phyloP scores from a whole-genome alignment of 2,888 invertebrate species.

The Notocelia uddmanniana region DNA sequence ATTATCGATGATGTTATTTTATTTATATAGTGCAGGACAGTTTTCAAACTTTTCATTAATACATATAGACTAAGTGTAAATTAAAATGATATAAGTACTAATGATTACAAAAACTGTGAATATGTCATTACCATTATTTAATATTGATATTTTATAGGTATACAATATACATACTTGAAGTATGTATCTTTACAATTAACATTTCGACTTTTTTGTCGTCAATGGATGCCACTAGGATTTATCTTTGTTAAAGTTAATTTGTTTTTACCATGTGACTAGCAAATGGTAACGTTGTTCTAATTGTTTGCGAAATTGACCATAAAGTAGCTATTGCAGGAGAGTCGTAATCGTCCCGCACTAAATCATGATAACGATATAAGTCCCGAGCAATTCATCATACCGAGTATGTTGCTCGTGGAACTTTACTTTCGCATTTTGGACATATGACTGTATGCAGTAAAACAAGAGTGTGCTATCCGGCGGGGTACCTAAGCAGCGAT shows the following conservation, averaged over 20 bases:
- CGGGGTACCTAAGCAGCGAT: neutral
- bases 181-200: neutral
- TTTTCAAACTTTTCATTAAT: too few relatives aligned
- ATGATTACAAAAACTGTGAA: too few relatives aligned
- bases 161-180: too few relatives aligned
- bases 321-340: constrained; percentile 2
- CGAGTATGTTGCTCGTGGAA: constrained; percentile 12
- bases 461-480: neutral
- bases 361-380: constrained; percentile 37
- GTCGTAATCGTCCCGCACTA: constrained; percentile 22
- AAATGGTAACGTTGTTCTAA: constrained; percentile 1
- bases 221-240: neutral
- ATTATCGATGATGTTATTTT: too few relatives aligned
- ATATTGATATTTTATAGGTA: too few relatives aligned
- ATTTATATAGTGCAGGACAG: too few relatives aligned
- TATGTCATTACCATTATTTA: too few relatives aligned
- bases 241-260: neutral
- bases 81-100: too few relatives aligned
- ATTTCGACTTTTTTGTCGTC: neutral
- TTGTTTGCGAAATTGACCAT: constrained; percentile 23
- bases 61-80: too few relatives aligned
- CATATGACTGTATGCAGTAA: neutral
- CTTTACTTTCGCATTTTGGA: constrained; percentile 24
- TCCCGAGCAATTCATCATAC: constrained; percentile 29
- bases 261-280: neutral